Conservation (phyloP, 1,140 invertebrate species). For the Cyphomyrmex costatus region DNA sequence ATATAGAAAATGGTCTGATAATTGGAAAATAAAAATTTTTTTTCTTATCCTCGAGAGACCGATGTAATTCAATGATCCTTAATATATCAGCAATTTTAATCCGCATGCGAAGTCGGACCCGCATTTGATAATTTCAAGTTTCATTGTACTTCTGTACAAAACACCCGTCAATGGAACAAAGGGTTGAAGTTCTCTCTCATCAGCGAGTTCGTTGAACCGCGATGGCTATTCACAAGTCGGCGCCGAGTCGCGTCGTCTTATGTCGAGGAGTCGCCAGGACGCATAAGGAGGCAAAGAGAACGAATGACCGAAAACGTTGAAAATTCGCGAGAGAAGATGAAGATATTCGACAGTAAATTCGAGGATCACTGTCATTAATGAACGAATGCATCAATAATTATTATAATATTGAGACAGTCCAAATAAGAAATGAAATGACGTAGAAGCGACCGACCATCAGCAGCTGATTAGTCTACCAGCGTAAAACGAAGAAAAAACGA, state of each 20-base stretch:
- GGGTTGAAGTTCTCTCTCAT: constrained; percentile 16
- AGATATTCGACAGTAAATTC: constrained; percentile 37
- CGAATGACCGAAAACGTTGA: constrained; percentile 44
- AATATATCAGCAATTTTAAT: constrained; percentile 15
- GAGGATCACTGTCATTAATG: constrained; percentile 53
- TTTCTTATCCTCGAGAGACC: constrained; percentile 29
- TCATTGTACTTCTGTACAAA: constrained; percentile 34
- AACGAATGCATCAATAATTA: constrained; percentile 14
- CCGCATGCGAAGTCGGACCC: constrained; percentile 4
- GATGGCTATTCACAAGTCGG: constrained; percentile 5
- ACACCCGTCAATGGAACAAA: constrained; percentile 21
- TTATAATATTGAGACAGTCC: constrained; percentile 58
- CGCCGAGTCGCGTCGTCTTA: constrained; percentile 10
- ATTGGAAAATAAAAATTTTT: constrained; percentile 28
- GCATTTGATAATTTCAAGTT: constrained; percentile 27
- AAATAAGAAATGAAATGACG: constrained; percentile 33
- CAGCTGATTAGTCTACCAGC: constrained; percentile 42
- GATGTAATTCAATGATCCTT: constrained; percentile 22
- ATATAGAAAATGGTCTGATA: background rate
- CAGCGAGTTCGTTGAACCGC: constrained; percentile 39
- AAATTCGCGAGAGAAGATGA: constrained; percentile 23
- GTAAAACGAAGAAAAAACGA: constrained; percentile 7
- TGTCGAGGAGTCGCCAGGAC: constrained; percentile 35
- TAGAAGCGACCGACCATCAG: constrained; percentile 32
- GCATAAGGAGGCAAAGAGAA: constrained; percentile 20